Percentiles rank a stretch among this genome's conserved stretches.
phyloP scores from a whole-genome alignment of 2,888 invertebrate species.

The Anorthoa munda region DNA sequence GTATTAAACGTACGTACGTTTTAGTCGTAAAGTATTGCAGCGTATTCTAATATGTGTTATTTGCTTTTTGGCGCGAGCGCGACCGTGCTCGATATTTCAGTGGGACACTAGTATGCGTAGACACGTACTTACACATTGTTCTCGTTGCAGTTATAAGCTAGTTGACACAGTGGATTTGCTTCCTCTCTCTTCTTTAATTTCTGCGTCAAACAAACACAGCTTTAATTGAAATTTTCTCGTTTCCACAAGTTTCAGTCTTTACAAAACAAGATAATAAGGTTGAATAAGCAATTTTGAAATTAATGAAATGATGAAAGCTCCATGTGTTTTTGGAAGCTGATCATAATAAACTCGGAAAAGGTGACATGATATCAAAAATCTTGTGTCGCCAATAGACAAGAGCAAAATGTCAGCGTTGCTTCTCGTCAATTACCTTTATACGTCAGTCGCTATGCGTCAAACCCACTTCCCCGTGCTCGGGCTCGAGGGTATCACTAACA shows the following conservation, averaged over 20 bases:
- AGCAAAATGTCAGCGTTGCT: constrained; percentile 28
- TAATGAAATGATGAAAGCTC: neutral
- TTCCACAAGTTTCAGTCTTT: constrained; percentile 6
- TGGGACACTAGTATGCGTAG: constrained; percentile 59
- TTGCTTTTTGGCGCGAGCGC: constrained; percentile 28
- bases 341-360: neutral
- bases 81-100: constrained; percentile 57
- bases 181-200: constrained; percentile 57
- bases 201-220: constrained; percentile 36
- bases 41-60: constrained; percentile 46
- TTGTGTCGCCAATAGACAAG: neutral
- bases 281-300: neutral
- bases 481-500: constrained; percentile 7
- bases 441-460: constrained; percentile 14
- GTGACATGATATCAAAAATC: constrained; percentile 2
- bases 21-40: constrained; percentile 29
- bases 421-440: constrained; percentile 36
- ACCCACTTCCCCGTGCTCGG: constrained; percentile 1
- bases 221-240: constrained; percentile 42
- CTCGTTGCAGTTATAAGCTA: constrained; percentile 61
- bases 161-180: constrained; percentile 48
- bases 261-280: neutral
- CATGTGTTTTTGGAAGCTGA: neutral
- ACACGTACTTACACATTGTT: constrained; percentile 63
- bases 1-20: too few species aligned